Conservation (phyloP, 1,140 invertebrate genomes). For the Bombus sylvicola region DNA sequence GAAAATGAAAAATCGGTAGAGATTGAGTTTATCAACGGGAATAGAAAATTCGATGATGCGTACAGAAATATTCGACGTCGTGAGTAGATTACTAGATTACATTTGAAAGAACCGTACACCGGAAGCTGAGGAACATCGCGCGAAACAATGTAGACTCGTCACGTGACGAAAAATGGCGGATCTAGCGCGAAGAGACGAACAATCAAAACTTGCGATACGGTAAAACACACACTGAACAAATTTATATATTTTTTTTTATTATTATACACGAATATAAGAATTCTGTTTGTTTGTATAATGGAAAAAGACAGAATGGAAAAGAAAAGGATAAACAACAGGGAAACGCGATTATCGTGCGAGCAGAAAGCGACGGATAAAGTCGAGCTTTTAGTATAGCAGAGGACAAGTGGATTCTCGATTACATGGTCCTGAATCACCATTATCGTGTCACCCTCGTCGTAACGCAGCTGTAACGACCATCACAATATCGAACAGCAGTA, state of each 20-base stretch:
- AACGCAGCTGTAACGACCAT: conserved; percentile 42
- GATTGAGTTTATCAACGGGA: neutral
- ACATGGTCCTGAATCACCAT: conserved; percentile 30
- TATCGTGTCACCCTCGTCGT: conserved; percentile 42
- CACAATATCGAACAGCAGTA: conserved; percentile 36
- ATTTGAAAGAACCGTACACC: neutral
- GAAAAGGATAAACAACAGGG: neutral
- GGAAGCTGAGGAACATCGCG: neutral
- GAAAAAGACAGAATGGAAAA: neutral
- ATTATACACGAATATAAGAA: neutral
- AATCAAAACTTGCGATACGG: neutral
- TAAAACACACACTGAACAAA: neutral
- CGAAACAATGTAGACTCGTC: neutral
- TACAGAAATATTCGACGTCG: neutral
- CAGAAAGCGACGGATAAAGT: neutral
- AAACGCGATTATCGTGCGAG: neutral
- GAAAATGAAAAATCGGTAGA: neutral
- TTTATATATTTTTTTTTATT: neutral
- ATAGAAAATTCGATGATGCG: neutral
- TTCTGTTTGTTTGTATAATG: neutral
- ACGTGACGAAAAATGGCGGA: neutral
- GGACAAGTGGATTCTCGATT: conserved; percentile 12
- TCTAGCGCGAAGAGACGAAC: neutral
- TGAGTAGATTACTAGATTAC: neutral
- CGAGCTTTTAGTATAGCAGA: neutral